These are phyloP conservation scores for Sarcophaga caerulescens DNA, from an alignment of 2,888 invertebrate genomes.

Conservation along the genomic window DNA sequence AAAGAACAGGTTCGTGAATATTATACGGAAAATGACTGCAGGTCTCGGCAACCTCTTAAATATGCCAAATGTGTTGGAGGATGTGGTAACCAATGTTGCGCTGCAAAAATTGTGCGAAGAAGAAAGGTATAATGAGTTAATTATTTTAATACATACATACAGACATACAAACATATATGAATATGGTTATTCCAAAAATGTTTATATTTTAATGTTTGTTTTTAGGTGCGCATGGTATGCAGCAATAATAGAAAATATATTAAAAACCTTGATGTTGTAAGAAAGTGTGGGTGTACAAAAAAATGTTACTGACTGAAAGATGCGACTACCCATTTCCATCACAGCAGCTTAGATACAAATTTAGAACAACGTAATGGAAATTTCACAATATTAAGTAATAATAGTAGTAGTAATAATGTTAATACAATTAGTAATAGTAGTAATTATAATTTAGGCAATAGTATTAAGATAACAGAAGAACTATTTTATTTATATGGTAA, in stretches of 20 bases:
- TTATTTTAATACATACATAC: slow-evolving; percentile 50
- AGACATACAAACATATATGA: too few relatives aligned
- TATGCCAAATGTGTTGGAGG: slow-evolving; percentile 92
- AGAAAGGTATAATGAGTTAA: slow-evolving; percentile 86
- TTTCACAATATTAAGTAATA: slow-evolving; percentile 75
- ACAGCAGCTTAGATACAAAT: slow-evolving; percentile 81
- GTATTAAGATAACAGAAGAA: slow-evolving; percentile 70
- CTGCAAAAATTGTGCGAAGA: slow-evolving; percentile 94
- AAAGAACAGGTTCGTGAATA: slow-evolving; percentile 95
- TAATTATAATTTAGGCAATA: slow-evolving; percentile 70
- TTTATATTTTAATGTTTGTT: slow-evolving; percentile 41
- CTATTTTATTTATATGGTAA: slow-evolving; percentile 72
- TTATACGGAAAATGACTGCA: slow-evolving; percentile 94
- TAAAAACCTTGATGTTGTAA: slow-evolving; percentile 97
- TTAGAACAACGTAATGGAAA: slow-evolving; percentile 75
- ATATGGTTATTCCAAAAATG: neutral
- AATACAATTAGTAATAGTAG: slow-evolving; percentile 73
- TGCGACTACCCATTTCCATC: slow-evolving; percentile 83
- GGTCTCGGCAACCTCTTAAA: slow-evolving; percentile 94
- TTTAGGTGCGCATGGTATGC: slow-evolving; percentile 93
- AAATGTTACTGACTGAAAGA: slow-evolving; percentile 90
- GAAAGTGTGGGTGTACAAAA: slow-evolving; percentile 97
- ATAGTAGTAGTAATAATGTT: slow-evolving; percentile 73
- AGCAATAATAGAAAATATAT: slow-evolving; percentile 95
- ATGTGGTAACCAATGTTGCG: slow-evolving; percentile 93